phyloP scores from a whole-genome alignment of 2,113 vertebrate genomes.

The Misgurnus anguillicaudatus region DNA sequence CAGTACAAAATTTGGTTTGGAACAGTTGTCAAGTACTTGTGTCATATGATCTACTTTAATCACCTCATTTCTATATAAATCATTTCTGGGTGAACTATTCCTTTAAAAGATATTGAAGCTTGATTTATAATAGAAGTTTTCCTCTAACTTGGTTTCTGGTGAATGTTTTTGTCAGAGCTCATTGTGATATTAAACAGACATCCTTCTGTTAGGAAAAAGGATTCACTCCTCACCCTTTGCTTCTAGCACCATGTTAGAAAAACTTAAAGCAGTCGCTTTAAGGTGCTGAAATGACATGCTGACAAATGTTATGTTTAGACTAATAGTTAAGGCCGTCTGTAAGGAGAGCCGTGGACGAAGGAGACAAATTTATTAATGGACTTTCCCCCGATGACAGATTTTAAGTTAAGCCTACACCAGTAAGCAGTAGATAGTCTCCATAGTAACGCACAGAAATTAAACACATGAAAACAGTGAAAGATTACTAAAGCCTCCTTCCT shows the following conservation, averaged over 20 bases:
- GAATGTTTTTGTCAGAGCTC: background rate
- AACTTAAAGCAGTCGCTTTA: constrained; percentile 85
- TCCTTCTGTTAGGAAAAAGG: constrained; percentile 72
- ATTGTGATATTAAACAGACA: constrained; percentile 80
- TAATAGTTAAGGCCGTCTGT: constrained; percentile 70
- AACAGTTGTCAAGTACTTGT: too few species aligned
- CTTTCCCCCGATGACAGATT: constrained; percentile 80
- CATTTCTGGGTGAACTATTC: background rate
- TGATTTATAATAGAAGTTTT: background rate
- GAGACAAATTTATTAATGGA: constrained; percentile 87
- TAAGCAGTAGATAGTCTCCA: constrained; percentile 87
- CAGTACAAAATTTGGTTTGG: too few species aligned
- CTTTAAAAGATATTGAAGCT: constrained; percentile 5
- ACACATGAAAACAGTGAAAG: constrained; percentile 70
- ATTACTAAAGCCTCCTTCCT: constrained; percentile 59
- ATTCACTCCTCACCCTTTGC: constrained; percentile 73
- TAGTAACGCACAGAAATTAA: constrained; percentile 86
- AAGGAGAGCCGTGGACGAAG: constrained; percentile 81
- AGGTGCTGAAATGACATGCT: constrained; percentile 83
- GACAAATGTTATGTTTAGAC: constrained; percentile 88
- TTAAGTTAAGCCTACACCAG: constrained; percentile 77
- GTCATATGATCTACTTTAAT: too few species aligned
- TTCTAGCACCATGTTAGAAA: constrained; percentile 82
- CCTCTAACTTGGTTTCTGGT: background rate
- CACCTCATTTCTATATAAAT: too few species aligned